phyloP scores from a whole-genome alignment of 2,797 vertebrate species.

The Phoxinus dragarum region DNA sequence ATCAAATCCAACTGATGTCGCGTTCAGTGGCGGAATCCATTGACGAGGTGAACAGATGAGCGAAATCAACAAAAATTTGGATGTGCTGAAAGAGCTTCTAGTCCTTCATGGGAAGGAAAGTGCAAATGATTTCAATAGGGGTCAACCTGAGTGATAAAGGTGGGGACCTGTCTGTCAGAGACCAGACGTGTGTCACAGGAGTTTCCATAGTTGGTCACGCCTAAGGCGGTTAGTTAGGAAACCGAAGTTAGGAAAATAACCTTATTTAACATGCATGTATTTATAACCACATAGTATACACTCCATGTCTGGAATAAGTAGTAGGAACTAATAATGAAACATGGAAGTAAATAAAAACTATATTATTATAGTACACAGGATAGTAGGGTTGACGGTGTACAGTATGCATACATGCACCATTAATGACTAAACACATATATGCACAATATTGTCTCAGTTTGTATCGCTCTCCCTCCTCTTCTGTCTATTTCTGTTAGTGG shows the following conservation, averaged over 20 bases:
- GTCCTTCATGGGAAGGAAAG: background rate
- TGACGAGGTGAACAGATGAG: background rate
- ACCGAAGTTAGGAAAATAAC: background rate
- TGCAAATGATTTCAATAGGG: background rate
- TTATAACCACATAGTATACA: background rate
- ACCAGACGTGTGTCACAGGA: background rate
- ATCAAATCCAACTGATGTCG: background rate
- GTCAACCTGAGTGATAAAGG: background rate
- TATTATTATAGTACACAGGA: background rate
- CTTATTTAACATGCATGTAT: background rate
- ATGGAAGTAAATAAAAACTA: background rate
- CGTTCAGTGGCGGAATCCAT: background rate
- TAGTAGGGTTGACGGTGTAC: background rate
- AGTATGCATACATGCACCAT: background rate
- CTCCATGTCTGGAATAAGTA: background rate
- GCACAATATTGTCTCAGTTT: constrained; percentile 9
- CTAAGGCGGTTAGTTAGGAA: background rate
- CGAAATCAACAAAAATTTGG: background rate
- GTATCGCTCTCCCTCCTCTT: constrained; percentile 3
- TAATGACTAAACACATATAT: constrained; percentile 1
- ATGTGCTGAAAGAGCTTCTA: background rate
- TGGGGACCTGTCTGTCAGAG: background rate
- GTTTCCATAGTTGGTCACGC: background rate
- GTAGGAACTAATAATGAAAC: background rate
- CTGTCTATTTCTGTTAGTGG: constrained; percentile 16